Evolutionary conservation across 53 echinoderm and acorn worm genomes (phyloP).

Genomic region (Echinometra lucunter): DNA sequence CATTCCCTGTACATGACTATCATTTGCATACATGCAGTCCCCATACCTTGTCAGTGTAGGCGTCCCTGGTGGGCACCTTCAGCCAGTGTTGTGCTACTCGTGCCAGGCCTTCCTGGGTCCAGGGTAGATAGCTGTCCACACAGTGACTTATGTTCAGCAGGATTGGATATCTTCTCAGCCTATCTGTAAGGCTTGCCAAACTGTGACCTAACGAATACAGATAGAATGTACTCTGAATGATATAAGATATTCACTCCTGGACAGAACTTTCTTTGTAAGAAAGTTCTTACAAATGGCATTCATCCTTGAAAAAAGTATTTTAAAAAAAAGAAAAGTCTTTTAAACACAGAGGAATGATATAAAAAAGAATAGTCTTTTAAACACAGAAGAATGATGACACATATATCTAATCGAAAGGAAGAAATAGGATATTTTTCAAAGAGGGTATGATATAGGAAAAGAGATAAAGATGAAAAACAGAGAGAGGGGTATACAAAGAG

Average conservation of each 20-base stretch:
- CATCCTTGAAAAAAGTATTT: no score
- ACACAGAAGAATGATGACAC: no score
- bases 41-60: slow-evolving; percentile 76
- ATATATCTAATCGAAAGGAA: no score
- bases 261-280: no score
- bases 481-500: no score
- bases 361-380: no score
- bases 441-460: no score
- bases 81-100: slow-evolving; percentile 92
- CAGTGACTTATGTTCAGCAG: slow-evolving; percentile 81
- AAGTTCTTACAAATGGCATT: no score
- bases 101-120: slow-evolving; percentile 91
- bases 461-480: no score
- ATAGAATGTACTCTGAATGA: neutral
- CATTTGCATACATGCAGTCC: neutral
- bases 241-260: neutral
- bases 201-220: slow-evolving; percentile 68
- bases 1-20: neutral
- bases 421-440: no score
- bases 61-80: slow-evolving; percentile 83
- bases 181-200: slow-evolving; percentile 74
- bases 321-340: no score
- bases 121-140: slow-evolving; percentile 92
- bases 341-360: no score
- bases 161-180: slow-evolving; percentile 78